Evolutionary conservation across 2,888 invertebrate species (phyloP), one percentile per base, ranked within the genome.

Genomic region (Hypsopygia costalis): DNA sequence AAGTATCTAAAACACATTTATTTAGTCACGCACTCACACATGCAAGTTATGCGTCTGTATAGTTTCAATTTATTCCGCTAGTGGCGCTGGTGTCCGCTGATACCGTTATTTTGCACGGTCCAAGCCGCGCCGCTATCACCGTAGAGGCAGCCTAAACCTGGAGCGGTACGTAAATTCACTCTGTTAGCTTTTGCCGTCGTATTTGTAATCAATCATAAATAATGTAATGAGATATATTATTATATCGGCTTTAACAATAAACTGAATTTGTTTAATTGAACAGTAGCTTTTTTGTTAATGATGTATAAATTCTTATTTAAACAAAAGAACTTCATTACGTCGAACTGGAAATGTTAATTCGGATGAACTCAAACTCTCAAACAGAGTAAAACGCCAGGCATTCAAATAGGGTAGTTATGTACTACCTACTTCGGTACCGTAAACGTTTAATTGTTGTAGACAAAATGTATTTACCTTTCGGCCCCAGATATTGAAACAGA

Each of bases 111-210:
- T 49, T n/a, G 42, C 49, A 25, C 25, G 6, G 28, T 7, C 36
- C 16, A 4, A 2, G 4, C 7, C 20, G 9, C 29, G 21, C 16
- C 12, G 43, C 31, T 37, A 48, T 36, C 44, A 52, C 46, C 54
- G 52, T 46, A 52, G 58, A 69, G 69, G 71, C 70, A 69, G 67
- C 53, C 47, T 54, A 62, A 71, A 48, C 40, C 57, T 62, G 59
- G 57, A 62, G 39, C 41, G 6, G 3, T 4, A 16, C 4, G 16
- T 16, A 3, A 16, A 16, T 2, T 16, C 16, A 16, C 3, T 16
- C 16, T 16, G 16, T 16, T 16, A 16, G 16, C 16, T 16, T n/a
- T n/a, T n/a, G n/a, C n/a, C n/a, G n/a, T n/a, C n/a, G n/a, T n/a
- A n/a, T n/a, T n/a, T n/a, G n/a, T n/a, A n/a, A n/a, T n/a, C n/a